These are phyloP conservation scores for Calameuta pallipes DNA, from an alignment of 2,888 invertebrate genomes.

Conservation along the genomic window DNA sequence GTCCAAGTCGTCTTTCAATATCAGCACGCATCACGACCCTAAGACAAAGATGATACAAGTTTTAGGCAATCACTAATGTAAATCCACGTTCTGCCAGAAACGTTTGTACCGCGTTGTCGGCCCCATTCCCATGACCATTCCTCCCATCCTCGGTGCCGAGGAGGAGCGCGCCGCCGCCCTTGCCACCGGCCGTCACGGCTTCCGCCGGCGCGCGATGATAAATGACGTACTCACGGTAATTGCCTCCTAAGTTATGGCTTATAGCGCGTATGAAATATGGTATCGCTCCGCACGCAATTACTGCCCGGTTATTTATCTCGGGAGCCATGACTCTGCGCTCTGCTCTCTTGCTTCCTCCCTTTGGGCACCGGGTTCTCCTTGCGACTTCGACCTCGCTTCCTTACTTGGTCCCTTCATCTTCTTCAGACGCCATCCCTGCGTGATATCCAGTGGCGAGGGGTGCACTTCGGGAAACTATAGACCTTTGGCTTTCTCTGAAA, in stretches of 20 bases:
- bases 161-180: slow-evolving; percentile 28
- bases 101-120: slow-evolving; percentile 15
- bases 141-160: slow-evolving; percentile 15
- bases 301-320: slow-evolving; percentile 70
- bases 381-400: slow-evolving; percentile 2
- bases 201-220: slow-evolving; percentile 65
- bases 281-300: slow-evolving; percentile 72
- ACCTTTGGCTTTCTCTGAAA: background rate
- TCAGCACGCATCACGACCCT: background rate
- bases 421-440: background rate
- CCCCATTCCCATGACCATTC: slow-evolving; percentile 20
- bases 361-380: slow-evolving; percentile 4
- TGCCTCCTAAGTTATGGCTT: slow-evolving; percentile 72
- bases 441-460: background rate
- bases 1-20: slow-evolving; percentile 3
- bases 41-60: slow-evolving; percentile 3
- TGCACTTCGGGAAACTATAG: background rate
- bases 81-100: slow-evolving; percentile 21
- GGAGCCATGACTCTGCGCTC: slow-evolving; percentile 41
- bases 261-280: slow-evolving; percentile 72
- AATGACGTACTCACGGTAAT: slow-evolving; percentile 73
- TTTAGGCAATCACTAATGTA: slow-evolving; percentile 17
- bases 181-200: slow-evolving; percentile 39
- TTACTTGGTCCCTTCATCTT: background rate
- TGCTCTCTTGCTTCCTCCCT: slow-evolving; percentile 26